phyloP scores from a whole-genome alignment of 1,140 invertebrate species.

The Pseudomyrmex flavicornis region DNA sequence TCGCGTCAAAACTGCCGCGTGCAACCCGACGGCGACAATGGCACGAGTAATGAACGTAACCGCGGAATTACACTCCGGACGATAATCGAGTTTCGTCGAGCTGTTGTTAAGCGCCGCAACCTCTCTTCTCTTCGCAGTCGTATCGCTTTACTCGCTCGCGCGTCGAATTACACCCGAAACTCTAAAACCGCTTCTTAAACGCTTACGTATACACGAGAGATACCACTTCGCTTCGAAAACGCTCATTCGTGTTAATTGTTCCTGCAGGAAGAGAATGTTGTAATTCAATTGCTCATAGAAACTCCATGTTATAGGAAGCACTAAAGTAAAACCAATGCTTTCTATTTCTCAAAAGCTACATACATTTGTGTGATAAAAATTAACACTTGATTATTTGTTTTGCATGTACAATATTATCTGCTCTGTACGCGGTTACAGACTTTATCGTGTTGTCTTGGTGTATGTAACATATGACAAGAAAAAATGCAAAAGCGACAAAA shows the following conservation, averaged over 20 bases:
- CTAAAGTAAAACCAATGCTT: no score
- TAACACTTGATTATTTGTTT: neutral
- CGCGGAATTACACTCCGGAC: slow-evolving; percentile 63
- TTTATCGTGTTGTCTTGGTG: neutral
- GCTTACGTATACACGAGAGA: slow-evolving; percentile 41
- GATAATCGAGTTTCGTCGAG: slow-evolving; percentile 67
- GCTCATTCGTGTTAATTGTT: neutral
- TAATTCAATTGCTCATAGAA: neutral
- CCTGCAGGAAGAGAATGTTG: neutral
- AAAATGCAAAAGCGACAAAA: slow-evolving; percentile 34
- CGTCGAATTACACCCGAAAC: slow-evolving; percentile 46
- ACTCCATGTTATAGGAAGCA: no score
- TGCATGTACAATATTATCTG: neutral
- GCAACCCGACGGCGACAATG: slow-evolving; percentile 60
- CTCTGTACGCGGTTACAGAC: neutral
- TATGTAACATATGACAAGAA: slow-evolving; percentile 32
- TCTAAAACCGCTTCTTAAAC: slow-evolving; percentile 50
- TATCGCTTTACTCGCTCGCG: slow-evolving; percentile 13
- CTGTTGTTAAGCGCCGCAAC: slow-evolving; percentile 34
- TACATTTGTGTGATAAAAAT: no score
- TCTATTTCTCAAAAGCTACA: no score
- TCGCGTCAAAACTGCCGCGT: slow-evolving; percentile 65
- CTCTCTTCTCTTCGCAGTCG: neutral
- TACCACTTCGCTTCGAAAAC: neutral
- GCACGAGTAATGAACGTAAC: slow-evolving; percentile 70